These are phyloP conservation scores for Adelphocoris suturalis DNA, from an alignment of 2,888 invertebrate genomes.

Conservation along the genomic window DNA sequence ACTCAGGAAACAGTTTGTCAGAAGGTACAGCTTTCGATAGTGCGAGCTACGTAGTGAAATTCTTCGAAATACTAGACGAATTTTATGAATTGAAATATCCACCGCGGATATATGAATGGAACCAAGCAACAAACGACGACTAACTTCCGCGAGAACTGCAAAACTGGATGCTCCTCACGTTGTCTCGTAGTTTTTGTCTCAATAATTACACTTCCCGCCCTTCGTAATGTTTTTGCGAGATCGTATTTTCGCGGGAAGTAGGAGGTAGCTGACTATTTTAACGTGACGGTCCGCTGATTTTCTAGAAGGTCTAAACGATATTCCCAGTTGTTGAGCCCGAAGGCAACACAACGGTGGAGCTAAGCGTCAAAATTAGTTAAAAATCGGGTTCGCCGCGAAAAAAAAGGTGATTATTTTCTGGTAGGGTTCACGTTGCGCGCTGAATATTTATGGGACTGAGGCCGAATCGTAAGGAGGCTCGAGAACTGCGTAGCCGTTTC, in stretches of 20 bases:
- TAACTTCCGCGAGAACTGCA: background rate
- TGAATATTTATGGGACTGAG: background rate
- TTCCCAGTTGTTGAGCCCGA: background rate
- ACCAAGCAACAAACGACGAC: background rate
- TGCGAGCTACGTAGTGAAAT: too few species aligned
- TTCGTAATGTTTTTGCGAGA: background rate
- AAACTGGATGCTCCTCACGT: background rate
- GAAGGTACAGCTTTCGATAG: too few species aligned
- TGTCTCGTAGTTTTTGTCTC: background rate
- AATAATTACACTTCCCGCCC: background rate
- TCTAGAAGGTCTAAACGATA: conserved; percentile 2
- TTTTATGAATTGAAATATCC: too few species aligned
- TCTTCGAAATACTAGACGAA: too few species aligned
- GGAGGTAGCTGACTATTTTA: background rate
- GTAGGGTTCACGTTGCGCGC: conserved; percentile 1
- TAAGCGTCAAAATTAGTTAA: background rate
- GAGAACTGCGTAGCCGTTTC: too few species aligned
- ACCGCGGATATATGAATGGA: background rate
- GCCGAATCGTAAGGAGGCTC: too few species aligned
- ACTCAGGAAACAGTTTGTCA: too few species aligned
- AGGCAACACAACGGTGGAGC: background rate
- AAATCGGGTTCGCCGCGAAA: background rate
- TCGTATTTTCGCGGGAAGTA: background rate
- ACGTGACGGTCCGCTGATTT: conserved; percentile 31
- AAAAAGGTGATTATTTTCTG: conserved; percentile 1